phyloP scores from a whole-genome alignment of 1,140 invertebrate species.

The Drosophila prosaltans region DNA sequence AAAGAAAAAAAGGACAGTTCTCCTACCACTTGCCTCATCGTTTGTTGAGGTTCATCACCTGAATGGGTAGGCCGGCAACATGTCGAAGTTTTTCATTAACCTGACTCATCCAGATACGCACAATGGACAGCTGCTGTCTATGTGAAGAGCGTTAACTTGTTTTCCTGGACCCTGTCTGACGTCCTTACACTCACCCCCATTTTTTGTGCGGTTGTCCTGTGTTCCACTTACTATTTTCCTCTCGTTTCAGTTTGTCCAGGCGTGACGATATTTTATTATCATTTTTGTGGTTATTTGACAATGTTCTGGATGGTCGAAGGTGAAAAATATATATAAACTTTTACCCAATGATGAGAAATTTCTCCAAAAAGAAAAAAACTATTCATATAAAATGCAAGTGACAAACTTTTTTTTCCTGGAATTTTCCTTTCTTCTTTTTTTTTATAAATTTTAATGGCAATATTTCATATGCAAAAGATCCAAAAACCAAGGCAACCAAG shows the following conservation, averaged over 20 bases:
- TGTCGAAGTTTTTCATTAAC: slow-evolving; percentile 75
- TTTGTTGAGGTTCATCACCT: slow-evolving; percentile 41
- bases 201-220: neutral
- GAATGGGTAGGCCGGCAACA: slow-evolving; percentile 38
- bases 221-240: neutral
- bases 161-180: slow-evolving; percentile 25
- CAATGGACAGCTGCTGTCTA: slow-evolving; percentile 58
- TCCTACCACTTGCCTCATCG: slow-evolving; percentile 3
- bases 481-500: slow-evolving; percentile 51
- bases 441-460: slow-evolving; percentile 65
- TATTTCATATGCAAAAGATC: slow-evolving; percentile 15
- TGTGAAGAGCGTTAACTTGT: slow-evolving; percentile 61
- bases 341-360: slow-evolving; percentile 2
- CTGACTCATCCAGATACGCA: slow-evolving; percentile 74
- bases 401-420: slow-evolving; percentile 38
- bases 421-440: neutral
- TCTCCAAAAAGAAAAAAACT: slow-evolving; percentile 31
- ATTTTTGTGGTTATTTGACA: slow-evolving; percentile 55
- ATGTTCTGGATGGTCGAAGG: slow-evolving; percentile 7
- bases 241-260: slow-evolving; percentile 29
- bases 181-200: neutral
- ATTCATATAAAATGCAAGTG: slow-evolving; percentile 49
- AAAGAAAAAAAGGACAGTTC: neutral
- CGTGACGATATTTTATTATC: slow-evolving; percentile 66
- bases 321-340: slow-evolving; percentile 44